Base-by-base conservation (phyloP, 2,888 invertebrate genomes). In the Harpagoxenus sublaevis region DNA sequence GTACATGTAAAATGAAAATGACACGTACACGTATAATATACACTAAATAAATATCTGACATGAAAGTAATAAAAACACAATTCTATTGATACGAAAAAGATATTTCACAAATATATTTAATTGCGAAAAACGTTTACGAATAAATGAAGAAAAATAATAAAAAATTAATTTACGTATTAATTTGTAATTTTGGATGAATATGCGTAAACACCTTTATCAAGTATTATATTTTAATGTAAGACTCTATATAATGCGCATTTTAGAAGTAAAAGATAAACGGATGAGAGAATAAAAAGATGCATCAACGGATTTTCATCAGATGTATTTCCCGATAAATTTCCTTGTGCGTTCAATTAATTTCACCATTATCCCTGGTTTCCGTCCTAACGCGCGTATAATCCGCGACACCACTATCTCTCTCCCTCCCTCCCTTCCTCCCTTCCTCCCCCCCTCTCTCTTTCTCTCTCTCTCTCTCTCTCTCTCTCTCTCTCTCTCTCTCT, bases 341-440 rank as follows among this genome's bases (percentile, higher is more conserved):
- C 15, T n/a, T 10, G 12, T 8, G 42, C 65, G 8, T 78, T 78
- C 45, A 66, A 78, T 78, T 68, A 68, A 78, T 68, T 57, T 57
- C 42, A 31, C 23, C 55, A 10, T 78, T 68, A 78, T 66, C 45
- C 31, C 31, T 31, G 10, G 55, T 68, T 78, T 68, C 55, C 45
- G 45, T 55, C n/a, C n/a, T 78, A 78, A 78, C 55, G 55, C 78
- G 55, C 15, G 55, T 68, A 68, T 78, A 78, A 78, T 78, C 55
- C 55, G 55, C 45, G 57, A 78, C 79, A 68, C 15, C 68, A 28
- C 39, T 57, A 62, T 23, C 86, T 83, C 55, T 53, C 66, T 71
- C 60, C 70, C 65, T 70, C 74, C 62, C 53, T 57, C 83, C 48
- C 71, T 23, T 3, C 71, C 53, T 42, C 5, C 2, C 35, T 0